Evolutionary conservation across 2,113 vertebrate genomes (phyloP), one percentile per base, ranked within the genome.

Genomic region (Chionis minor): DNA sequence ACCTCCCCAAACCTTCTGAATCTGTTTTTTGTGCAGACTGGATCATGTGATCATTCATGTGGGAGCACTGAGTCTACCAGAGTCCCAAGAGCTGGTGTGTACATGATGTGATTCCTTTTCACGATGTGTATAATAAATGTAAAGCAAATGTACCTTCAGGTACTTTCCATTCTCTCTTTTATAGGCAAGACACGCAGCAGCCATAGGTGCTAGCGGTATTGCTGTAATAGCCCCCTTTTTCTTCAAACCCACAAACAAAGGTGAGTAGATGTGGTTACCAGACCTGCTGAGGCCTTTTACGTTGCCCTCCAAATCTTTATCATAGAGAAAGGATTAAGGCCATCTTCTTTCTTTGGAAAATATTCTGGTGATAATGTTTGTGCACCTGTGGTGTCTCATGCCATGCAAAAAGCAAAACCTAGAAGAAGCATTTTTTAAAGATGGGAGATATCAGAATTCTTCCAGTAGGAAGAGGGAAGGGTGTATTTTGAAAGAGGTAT

Each of bases 1-100:
- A 70, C 33, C 17, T 83, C 42, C 59, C 51, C 23, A 75, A 52
- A 69, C 51, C 28, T 75, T 90, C 30, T 88, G 66, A 56, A 80
- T 83, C 90, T 89, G 91, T 51, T 97, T 62, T 81, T 88, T 88
- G 42, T 94, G 70, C 96, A 99, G 99, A 91, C 92, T 99, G 96
- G 98, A 99, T 82, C 98, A 99, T 1, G 98, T 99, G 81, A 98
- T 99, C 35, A 96, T 99, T 95, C 99, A 99, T 4, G 99, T 99
- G n/a, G 99, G 99, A 85, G 99, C 99, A 83, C 73, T 99, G 95
- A 99, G 98, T 94, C 95, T 99, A 74, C 98, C 98, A 92, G 99
- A 99, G 32, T 98, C 99, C 58, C 98, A 99, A 59, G 99, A 99
- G 52, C 97, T 99, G 98, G 98, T 98, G 86, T 54, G 98, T 98